These are phyloP conservation scores for Hydrophis major DNA, from an alignment of 2,797 vertebrate species.

Conservation along the genomic window DNA sequence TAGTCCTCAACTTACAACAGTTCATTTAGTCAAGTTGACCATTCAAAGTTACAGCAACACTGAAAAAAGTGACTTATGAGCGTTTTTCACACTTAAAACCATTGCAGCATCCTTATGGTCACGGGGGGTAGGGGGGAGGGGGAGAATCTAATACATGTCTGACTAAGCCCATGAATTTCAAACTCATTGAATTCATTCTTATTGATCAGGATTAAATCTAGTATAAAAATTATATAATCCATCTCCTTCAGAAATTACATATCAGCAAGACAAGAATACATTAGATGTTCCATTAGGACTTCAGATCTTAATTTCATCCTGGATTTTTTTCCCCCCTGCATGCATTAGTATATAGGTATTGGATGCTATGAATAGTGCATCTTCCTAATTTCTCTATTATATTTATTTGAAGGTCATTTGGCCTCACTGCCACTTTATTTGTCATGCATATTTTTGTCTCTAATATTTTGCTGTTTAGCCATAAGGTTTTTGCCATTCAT, in stretches of 20 bases:
- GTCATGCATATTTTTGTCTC: background rate
- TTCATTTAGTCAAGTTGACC: background rate
- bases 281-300: background rate
- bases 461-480: background rate
- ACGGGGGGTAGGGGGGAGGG: background rate
- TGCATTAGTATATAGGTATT: background rate
- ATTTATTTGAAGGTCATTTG: background rate
- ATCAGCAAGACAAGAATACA: background rate
- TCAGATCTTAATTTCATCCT: background rate
- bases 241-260: background rate
- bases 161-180: background rate
- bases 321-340: rapidly evolving
- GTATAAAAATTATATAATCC: background rate
- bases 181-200: background rate
- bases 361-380: background rate
- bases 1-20: background rate
- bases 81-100: background rate
- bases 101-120: background rate
- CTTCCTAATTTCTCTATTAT: background rate
- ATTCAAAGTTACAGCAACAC: background rate
- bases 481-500: background rate
- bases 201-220: background rate
- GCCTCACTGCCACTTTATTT: background rate
- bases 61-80: background rate
- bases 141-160: background rate